A percentile compares a stretch with the other conserved stretches of the same genome.
Conservation (phyloP, 2,113 vertebrate species). For the Ondatra zibethicus region DNA sequence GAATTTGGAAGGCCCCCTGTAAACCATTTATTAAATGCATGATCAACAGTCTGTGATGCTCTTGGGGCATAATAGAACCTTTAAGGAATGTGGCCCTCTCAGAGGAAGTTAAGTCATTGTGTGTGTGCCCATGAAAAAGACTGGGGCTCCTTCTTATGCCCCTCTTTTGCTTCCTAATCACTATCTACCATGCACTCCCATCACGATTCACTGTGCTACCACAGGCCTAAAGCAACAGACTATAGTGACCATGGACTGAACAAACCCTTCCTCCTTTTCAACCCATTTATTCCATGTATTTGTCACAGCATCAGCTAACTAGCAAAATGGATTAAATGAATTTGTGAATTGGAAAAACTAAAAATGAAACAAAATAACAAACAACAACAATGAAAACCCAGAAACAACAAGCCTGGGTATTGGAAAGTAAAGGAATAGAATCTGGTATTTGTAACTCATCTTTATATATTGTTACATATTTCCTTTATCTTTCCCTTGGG, state of each 20-base stretch:
- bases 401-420: background rate
- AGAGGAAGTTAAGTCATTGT: background rate
- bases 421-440: background rate
- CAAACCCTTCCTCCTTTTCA: background rate
- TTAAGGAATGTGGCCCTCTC: background rate
- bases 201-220: background rate
- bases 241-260: background rate
- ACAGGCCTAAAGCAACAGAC: background rate
- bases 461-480: slow-evolving; percentile 25
- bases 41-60: background rate
- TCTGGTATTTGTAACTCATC: background rate
- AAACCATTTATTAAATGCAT: background rate
- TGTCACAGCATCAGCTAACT: background rate
- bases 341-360: slow-evolving; percentile 1
- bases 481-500: background rate
- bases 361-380: background rate
- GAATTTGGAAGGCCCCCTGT: background rate
- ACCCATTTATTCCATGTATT: background rate
- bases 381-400: background rate
- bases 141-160: background rate
- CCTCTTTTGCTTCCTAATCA: background rate
- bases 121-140: background rate
- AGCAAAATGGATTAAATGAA: background rate
- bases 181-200: background rate
- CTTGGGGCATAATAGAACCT: background rate